Conservation (phyloP, 2,797 vertebrate genomes). For the Aselliscus stoliczkanus region DNA sequence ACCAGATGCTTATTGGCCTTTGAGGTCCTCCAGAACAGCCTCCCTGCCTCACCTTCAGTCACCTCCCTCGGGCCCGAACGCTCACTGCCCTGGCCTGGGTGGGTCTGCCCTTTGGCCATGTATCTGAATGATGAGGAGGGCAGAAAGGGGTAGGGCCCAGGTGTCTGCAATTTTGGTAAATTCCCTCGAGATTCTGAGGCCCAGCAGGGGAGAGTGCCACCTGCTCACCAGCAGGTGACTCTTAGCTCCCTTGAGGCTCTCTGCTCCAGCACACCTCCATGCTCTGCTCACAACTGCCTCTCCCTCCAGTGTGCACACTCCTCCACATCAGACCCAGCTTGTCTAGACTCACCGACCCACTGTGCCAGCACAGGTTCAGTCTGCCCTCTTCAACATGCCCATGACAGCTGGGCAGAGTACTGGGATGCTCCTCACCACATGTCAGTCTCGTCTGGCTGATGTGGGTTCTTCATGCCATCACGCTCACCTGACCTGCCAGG, state of each 20-base stretch:
- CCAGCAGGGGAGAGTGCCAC: background rate
- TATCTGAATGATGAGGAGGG: background rate
- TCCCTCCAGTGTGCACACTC: background rate
- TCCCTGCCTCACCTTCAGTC: background rate
- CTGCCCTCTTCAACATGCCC: background rate
- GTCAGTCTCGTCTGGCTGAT: background rate
- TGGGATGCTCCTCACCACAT: fast-evolving
- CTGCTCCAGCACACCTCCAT: background rate
- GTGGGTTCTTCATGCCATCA: background rate
- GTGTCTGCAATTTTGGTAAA: background rate
- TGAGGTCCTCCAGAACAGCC: background rate
- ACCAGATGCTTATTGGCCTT: background rate
- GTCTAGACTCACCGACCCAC: background rate
- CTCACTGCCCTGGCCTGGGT: background rate
- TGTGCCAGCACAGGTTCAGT: fast-evolving
- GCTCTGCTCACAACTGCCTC: background rate
- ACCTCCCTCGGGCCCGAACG: background rate
- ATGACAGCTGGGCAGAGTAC: background rate
- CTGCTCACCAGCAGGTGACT: background rate
- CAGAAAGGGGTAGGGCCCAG: fast-evolving
- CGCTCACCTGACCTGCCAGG: background rate
- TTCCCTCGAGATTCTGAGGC: background rate
- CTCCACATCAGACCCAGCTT: background rate
- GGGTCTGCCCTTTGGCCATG: background rate
- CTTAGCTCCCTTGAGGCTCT: background rate